Percentiles rank a stretch among this genome's conserved stretches.
Evolutionary conservation across 2,888 invertebrate genomes (phyloP).

Genomic region (Chrysotoxum bicinctum): DNA sequence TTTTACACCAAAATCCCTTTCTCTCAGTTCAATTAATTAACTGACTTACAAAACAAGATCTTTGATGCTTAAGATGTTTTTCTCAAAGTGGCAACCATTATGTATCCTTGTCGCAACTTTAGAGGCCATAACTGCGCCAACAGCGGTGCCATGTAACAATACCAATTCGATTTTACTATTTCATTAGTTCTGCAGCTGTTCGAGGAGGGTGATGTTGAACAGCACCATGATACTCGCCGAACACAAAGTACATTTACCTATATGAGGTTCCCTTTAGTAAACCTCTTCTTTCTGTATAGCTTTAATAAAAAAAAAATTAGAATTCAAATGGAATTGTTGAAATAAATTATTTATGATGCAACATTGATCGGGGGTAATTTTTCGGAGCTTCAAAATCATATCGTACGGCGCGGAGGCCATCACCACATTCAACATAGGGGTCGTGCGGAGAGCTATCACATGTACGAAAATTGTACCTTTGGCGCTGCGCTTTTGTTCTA

Average conservation of each 20-base stretch:
- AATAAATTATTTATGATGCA: conserved; percentile 65
- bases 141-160: conserved; percentile 40
- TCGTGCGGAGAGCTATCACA: neutral
- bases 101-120: neutral
- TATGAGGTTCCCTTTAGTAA: neutral
- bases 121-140: neutral
- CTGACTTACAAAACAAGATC: too few relatives aligned
- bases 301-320: neutral
- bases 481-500: neutral
- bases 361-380: conserved; percentile 43
- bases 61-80: too few relatives aligned
- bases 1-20: too few relatives aligned
- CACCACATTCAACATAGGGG: neutral
- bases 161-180: conserved; percentile 77
- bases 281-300: neutral
- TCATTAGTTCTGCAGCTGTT: conserved; percentile 42
- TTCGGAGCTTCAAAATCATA: neutral
- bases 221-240: neutral
- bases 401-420: neutral
- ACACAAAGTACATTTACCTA: neutral
- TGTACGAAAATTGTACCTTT: neutral
- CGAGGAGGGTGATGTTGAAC: neutral
- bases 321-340: conserved; percentile 40
- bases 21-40: too few relatives aligned
- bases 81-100: neutral